Percentiles rank a stretch among this genome's conserved stretches.
Conservation (phyloP, 2,888 invertebrate genomes). For the Congeria kusceri region DNA sequence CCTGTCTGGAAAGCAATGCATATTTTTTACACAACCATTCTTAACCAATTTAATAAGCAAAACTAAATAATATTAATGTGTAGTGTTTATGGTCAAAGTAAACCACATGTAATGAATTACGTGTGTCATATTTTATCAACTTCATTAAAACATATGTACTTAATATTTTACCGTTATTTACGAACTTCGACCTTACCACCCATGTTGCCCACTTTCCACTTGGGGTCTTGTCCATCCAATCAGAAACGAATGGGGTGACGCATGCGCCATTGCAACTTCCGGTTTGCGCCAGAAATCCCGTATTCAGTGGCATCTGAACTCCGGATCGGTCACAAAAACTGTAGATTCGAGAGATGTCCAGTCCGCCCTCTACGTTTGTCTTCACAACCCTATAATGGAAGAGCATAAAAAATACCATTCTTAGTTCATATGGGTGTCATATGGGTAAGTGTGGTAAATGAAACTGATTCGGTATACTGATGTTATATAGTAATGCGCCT, state of each 20-base stretch:
- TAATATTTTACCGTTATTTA: too few species aligned
- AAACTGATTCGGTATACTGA: slow-evolving; percentile 1
- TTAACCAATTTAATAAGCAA: too few species aligned
- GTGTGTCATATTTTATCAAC: too few species aligned
- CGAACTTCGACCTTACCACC: slow-evolving; percentile 81
- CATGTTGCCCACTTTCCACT: slow-evolving; percentile 80
- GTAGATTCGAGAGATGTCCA: slow-evolving; percentile 71
- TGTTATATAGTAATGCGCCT: too few species aligned
- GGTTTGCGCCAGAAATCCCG: slow-evolving; percentile 61
- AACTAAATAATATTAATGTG: too few species aligned
- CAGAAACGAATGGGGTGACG: slow-evolving; percentile 69
- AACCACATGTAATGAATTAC: too few species aligned
- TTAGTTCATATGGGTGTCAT: not conserved
- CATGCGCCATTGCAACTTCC: slow-evolving; percentile 69
- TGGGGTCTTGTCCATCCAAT: slow-evolving; percentile 75
- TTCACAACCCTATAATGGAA: slow-evolving; percentile 67
- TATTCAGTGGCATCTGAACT: slow-evolving; percentile 79
- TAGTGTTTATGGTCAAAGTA: too few species aligned
- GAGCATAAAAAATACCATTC: not conserved
- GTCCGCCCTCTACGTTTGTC: slow-evolving; percentile 65
- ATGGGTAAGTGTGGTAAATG: not conserved
- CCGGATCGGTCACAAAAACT: slow-evolving; percentile 79
- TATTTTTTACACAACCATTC: not conserved
- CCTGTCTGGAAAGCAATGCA: slow-evolving; percentile 65
- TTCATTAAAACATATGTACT: too few species aligned